phyloP scores from a whole-genome alignment of 64 coral and sea anemone genomes.

The Montipora cactus region DNA sequence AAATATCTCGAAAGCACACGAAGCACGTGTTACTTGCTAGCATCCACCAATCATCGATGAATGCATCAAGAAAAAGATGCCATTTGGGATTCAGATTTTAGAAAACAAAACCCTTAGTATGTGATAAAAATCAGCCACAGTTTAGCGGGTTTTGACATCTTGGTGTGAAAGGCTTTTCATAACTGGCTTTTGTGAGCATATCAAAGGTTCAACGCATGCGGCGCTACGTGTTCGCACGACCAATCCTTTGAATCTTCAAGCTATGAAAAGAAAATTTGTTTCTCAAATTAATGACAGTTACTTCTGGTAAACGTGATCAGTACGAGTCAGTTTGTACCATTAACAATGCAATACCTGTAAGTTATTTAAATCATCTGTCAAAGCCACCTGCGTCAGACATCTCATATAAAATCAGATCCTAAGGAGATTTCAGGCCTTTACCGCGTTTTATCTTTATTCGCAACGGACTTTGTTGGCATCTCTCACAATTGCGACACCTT shows the following conservation, averaged over 20 bases:
- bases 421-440: neutral
- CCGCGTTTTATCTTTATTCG: too few relatives aligned
- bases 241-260: too few relatives aligned
- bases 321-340: neutral
- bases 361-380: neutral
- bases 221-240: neutral
- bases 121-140: neutral
- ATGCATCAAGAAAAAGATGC: neutral
- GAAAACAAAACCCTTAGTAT: neutral
- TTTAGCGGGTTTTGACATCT: neutral
- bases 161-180: neutral
- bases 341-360: neutral
- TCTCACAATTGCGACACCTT: too few relatives aligned
- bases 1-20: neutral
- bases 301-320: neutral
- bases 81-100: neutral
- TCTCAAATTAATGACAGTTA: neutral
- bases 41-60: neutral
- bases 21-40: neutral
- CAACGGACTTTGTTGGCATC: too few relatives aligned
- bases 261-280: too few relatives aligned
- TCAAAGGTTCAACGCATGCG: too few relatives aligned
- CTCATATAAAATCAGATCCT: too few relatives aligned
- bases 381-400: neutral
- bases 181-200: neutral